Evolutionary conservation across 1,140 invertebrate genomes (phyloP).

Genomic region (Drosophila lini): DNA sequence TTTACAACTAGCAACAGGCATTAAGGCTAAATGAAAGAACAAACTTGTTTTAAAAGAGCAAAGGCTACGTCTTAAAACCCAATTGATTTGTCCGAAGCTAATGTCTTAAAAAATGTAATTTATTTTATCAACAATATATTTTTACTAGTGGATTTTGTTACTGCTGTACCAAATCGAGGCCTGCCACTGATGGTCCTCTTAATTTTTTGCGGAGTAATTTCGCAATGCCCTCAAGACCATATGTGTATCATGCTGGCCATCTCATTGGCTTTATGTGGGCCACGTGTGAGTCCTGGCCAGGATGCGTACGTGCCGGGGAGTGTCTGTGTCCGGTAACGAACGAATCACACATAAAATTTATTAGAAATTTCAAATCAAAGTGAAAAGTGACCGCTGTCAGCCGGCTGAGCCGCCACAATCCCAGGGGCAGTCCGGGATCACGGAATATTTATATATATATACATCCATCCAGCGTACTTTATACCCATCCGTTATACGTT

Average conservation of each 20-base stretch:
- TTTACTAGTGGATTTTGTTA: neutral
- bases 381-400: slow-evolving; percentile 78
- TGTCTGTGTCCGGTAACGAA: slow-evolving; percentile 37
- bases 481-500: slow-evolving; percentile 48
- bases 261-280: slow-evolving; percentile 64
- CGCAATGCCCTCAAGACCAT: slow-evolving; percentile 38
- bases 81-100: neutral
- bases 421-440: slow-evolving; percentile 6
- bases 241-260: slow-evolving; percentile 62
- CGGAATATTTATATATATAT: slow-evolving; percentile 3
- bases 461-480: slow-evolving; percentile 48
- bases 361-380: slow-evolving; percentile 81
- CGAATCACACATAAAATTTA: slow-evolving; percentile 81
- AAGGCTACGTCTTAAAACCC: neutral
- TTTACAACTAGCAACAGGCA: neutral
- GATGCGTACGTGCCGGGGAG: slow-evolving; percentile 31
- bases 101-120: neutral
- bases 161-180: neutral
- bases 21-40: neutral
- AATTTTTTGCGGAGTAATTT: slow-evolving; percentile 30
- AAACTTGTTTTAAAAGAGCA: neutral
- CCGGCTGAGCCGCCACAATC: slow-evolving; percentile 20
- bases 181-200: neutral
- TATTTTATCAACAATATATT: neutral
- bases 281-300: slow-evolving; percentile 41